phyloP scores from a whole-genome alignment of 2,888 invertebrate species.

The Boloria selene region DNA sequence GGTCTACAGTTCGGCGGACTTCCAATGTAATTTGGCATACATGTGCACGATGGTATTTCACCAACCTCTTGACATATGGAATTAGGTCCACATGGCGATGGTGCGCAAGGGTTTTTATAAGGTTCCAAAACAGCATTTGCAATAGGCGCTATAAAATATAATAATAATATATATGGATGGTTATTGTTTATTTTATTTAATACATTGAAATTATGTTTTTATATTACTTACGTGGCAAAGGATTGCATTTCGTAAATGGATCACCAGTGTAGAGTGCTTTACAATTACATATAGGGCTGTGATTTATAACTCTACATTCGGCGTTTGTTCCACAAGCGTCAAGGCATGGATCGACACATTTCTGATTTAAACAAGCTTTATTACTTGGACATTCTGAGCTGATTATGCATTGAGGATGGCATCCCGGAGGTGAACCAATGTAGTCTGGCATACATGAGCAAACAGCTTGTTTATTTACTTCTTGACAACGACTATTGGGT shows the following conservation, averaged over 20 bases:
- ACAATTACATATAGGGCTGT: slow-evolving; percentile 90
- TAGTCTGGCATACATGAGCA: slow-evolving; percentile 89
- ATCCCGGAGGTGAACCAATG: slow-evolving; percentile 88
- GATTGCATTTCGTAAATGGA: slow-evolving; percentile 83
- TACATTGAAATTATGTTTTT: too few relatives aligned
- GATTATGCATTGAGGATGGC: slow-evolving; percentile 89
- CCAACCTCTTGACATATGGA: slow-evolving; percentile 84
- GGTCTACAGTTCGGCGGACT: slow-evolving; percentile 86
- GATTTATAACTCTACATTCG: slow-evolving; percentile 88
- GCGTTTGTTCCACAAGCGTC: slow-evolving; percentile 86
- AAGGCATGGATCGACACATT: slow-evolving; percentile 89
- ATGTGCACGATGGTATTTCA: slow-evolving; percentile 84
- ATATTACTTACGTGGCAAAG: slow-evolving; percentile 74
- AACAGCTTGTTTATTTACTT: slow-evolving; percentile 87
- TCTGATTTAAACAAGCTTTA: slow-evolving; percentile 88
- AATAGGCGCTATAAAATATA: slow-evolving; percentile 61
- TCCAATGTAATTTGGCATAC: slow-evolving; percentile 83
- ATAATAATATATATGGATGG: slow-evolving; percentile 3
- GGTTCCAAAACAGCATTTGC: slow-evolving; percentile 75
- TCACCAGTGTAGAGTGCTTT: slow-evolving; percentile 85
- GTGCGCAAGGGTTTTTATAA: slow-evolving; percentile 80
- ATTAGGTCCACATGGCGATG: slow-evolving; percentile 88
- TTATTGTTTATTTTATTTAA: too few relatives aligned
- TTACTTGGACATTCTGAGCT: slow-evolving; percentile 89
- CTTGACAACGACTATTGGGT: slow-evolving; percentile 88